Percentiles rank a stretch among this genome's conserved stretches.
These are phyloP conservation scores for Parochlus steinenii DNA, from an alignment of 2,888 invertebrate genomes.

Conservation along the genomic window DNA sequence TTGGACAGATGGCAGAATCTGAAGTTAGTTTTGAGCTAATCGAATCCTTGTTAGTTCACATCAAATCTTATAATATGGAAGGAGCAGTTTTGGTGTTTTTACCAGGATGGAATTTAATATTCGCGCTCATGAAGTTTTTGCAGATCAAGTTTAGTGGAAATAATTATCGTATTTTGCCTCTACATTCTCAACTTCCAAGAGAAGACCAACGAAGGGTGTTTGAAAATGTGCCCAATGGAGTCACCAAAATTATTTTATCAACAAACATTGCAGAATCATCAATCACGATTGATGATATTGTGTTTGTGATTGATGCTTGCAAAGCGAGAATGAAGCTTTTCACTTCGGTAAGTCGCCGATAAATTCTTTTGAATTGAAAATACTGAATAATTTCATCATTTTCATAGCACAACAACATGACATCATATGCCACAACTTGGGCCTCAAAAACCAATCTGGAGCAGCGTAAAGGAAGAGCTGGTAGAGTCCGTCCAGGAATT, in stretches of 20 bases:
- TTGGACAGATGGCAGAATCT: conserved; percentile 71
- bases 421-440: conserved; percentile 94
- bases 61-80: conserved; percentile 40
- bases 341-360: conserved; percentile 33
- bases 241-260: conserved; percentile 89
- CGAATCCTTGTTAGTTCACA: conserved; percentile 55
- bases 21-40: conserved; percentile 86
- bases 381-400: conserved; percentile 97
- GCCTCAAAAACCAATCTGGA: conserved; percentile 88
- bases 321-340: conserved; percentile 96
- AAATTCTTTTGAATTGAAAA: conserved; percentile 65
- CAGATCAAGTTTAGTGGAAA: conserved; percentile 51
- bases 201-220: conserved; percentile 92
- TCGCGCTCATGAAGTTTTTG: conserved; percentile 73
- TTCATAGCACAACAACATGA: conserved; percentile 96
- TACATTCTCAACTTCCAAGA: conserved; percentile 94
- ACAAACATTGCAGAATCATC: conserved; percentile 98
- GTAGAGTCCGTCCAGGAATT: conserved; percentile 83
- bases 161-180: conserved; percentile 64
- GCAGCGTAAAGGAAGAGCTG: conserved; percentile 84
- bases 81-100: conserved; percentile 88
- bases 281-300: conserved; percentile 96
- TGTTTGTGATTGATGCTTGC: conserved; percentile 93
- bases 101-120: conserved; percentile 96
- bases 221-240: conserved; percentile 61